phyloP scores from a whole-genome alignment of 2,888 invertebrate species.

The Agrochola lychnidis region DNA sequence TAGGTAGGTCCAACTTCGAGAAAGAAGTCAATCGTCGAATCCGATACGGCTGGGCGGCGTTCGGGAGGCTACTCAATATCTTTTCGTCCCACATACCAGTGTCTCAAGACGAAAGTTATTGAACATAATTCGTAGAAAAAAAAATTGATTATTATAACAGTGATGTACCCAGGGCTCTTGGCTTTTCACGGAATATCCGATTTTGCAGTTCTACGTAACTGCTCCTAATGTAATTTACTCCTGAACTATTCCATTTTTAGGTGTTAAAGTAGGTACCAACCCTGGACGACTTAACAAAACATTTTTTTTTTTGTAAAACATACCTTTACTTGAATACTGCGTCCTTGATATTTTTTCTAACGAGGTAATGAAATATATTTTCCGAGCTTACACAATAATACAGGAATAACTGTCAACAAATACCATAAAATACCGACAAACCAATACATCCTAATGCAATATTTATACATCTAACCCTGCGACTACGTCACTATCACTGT shows the following conservation, averaged over 20 bases:
- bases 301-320: neutral
- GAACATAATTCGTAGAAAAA: neutral
- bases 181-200: neutral
- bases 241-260: too few relatives aligned
- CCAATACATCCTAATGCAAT: constrained; percentile 43
- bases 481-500: constrained; percentile 70
- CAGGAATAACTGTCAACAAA: constrained; percentile 7
- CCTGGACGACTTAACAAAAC: too few relatives aligned
- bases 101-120: too few relatives aligned
- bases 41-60: too few relatives aligned
- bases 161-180: neutral
- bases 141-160: neutral
- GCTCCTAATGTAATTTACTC: too few relatives aligned
- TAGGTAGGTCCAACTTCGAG: too few relatives aligned
- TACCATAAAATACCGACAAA: constrained; percentile 17
- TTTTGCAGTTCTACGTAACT: neutral
- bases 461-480: constrained; percentile 58
- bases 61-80: too few relatives aligned
- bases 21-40: too few relatives aligned
- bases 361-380: neutral
- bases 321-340: neutral
- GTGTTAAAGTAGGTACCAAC: too few relatives aligned
- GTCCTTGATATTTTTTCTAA: neutral
- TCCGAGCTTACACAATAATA: neutral
- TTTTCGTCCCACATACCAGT: too few relatives aligned